Conservation (phyloP, 2,797 vertebrate genomes). For the Darevskia mixta region DNA sequence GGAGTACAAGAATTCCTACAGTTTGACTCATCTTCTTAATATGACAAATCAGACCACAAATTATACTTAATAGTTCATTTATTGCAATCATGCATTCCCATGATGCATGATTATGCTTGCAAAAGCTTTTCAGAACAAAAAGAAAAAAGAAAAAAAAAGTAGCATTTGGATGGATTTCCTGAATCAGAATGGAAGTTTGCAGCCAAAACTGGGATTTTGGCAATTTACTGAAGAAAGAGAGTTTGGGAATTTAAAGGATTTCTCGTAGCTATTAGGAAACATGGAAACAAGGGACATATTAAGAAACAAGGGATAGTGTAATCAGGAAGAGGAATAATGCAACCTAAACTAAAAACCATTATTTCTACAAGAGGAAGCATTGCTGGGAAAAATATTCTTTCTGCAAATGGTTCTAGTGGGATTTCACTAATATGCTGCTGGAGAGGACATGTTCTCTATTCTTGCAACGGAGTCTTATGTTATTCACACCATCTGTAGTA, state of each 20-base stretch:
- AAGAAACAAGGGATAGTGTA: not conserved
- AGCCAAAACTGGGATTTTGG: not conserved
- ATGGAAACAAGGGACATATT: too few relatives aligned
- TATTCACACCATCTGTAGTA: constrained; percentile 25
- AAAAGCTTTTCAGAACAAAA: not conserved
- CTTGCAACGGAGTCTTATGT: not conserved
- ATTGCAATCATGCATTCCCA: too few relatives aligned
- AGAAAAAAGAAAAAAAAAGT: too few relatives aligned
- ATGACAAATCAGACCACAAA: not conserved
- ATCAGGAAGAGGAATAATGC: not conserved
- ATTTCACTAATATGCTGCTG: not conserved
- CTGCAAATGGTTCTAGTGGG: not conserved
- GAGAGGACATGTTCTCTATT: not conserved
- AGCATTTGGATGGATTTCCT: not conserved
- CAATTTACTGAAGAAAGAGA: not conserved
- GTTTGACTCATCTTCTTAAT: not conserved
- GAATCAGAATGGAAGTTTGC: not conserved
- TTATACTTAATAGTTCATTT: not conserved
- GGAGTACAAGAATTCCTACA: not conserved
- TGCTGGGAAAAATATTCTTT: not conserved
- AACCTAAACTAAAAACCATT: not conserved
- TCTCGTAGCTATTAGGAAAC: not conserved
- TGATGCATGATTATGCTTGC: not conserved
- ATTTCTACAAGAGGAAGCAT: not conserved
- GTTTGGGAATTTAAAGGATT: not conserved